These are phyloP conservation scores for Caenorhabditis imperialis DNA, from an alignment of 2,888 invertebrate species.

Conservation along the genomic window DNA sequence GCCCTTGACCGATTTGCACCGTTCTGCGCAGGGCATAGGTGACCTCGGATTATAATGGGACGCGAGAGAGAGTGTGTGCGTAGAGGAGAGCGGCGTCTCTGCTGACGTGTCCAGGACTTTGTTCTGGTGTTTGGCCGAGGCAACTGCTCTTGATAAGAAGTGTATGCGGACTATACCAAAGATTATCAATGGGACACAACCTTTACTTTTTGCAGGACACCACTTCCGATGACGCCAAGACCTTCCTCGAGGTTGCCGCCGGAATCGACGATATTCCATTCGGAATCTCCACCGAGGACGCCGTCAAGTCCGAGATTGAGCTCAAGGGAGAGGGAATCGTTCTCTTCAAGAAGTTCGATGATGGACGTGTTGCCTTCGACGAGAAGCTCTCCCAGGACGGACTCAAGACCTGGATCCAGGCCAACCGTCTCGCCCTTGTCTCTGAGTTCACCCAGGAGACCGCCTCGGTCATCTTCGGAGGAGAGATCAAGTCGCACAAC, in stretches of 20 bases:
- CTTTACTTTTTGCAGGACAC: conserved; percentile 82
- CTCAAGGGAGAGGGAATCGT: conserved; percentile 86
- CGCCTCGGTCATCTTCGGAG: conserved; percentile 97
- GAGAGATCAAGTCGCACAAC: conserved; percentile 95
- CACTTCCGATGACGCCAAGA: conserved; percentile 87
- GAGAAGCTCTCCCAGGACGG: conserved; percentile 63
- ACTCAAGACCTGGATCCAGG: conserved; percentile 75
- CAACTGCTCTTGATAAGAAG: conserved; percentile 27
- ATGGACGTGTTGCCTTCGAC: conserved; percentile 75
- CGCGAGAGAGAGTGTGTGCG: conserved; percentile 20
- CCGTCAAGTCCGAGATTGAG: conserved; percentile 87
- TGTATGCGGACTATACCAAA: neutral
- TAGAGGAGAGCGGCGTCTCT: conserved; percentile 1
- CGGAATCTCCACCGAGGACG: conserved; percentile 87
- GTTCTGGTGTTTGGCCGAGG: conserved; percentile 18
- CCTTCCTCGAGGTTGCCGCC: conserved; percentile 87
- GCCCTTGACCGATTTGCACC: conserved; percentile 47
- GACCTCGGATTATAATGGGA: conserved; percentile 49
- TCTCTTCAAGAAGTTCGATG: conserved; percentile 86
- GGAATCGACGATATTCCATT: conserved; percentile 90
- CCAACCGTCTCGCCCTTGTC: conserved; percentile 78
- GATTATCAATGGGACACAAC: neutral
- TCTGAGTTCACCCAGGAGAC: conserved; percentile 81
- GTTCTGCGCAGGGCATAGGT: conserved; percentile 8
- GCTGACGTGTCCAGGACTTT: conserved; percentile 11